Evolutionary conservation across 2,797 vertebrate genomes (phyloP).

Genomic region (Tarsius wallacei): DNA sequence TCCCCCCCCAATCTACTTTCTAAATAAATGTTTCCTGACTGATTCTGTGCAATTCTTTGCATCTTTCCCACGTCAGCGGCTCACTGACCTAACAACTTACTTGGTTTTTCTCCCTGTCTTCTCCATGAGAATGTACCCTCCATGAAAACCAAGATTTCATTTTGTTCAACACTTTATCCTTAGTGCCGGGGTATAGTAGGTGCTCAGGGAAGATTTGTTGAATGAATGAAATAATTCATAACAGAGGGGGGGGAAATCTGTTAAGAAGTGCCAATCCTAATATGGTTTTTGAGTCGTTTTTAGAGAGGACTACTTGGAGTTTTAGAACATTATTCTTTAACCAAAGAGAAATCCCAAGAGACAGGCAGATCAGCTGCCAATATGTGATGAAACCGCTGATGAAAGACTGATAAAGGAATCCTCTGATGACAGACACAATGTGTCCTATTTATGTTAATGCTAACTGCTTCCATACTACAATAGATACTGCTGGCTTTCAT

Average conservation of each 20-base stretch:
- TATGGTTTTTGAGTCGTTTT: slow-evolving; percentile 30
- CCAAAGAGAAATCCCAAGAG: slow-evolving; percentile 12
- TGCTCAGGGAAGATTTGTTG: neutral
- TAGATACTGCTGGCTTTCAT: slow-evolving; percentile 10
- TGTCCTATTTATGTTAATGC: neutral
- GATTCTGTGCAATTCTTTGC: no score
- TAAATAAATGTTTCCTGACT: no score
- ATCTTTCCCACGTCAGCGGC: no score
- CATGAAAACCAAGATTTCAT: neutral
- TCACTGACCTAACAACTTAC: neutral
- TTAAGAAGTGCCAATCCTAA: neutral
- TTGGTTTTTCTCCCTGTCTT: neutral
- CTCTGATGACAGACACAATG: slow-evolving; percentile 15
- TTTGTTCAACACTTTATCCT: neutral
- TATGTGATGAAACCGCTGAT: neutral
- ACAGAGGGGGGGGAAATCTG: neutral
- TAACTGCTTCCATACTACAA: neutral
- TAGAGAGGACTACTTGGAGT: neutral
- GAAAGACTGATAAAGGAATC: slow-evolving; percentile 30
- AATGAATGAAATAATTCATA: neutral
- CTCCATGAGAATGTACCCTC: neutral
- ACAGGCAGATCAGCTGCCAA: neutral
- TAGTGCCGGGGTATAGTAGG: neutral
- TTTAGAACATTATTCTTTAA: slow-evolving; percentile 40
- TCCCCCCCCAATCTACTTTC: no score